Percentiles rank a stretch among this genome's conserved stretches.
phyloP scores from a whole-genome alignment of 2,113 vertebrate species.

The Paramormyrops kingsleyae region DNA sequence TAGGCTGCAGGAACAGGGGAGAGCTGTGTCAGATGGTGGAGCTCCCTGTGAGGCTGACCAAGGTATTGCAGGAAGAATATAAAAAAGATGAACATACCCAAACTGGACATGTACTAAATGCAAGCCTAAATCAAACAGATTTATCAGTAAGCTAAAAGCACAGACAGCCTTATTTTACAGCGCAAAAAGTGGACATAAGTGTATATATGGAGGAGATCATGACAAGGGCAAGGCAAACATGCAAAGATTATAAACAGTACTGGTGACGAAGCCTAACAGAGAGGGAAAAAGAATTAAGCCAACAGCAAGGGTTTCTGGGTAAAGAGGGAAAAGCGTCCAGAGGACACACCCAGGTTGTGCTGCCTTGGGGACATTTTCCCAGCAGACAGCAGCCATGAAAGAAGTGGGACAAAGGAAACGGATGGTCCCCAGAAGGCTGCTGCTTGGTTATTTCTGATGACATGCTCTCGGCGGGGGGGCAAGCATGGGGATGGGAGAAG shows the following conservation, averaged over 20 bases:
- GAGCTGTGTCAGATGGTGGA: background rate
- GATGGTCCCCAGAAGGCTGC: conserved; percentile 46
- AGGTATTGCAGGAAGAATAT: conserved; percentile 27
- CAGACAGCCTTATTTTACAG: background rate
- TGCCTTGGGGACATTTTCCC: conserved; percentile 8
- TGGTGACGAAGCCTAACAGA: background rate
- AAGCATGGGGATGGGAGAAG: background rate
- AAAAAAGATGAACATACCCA: background rate
- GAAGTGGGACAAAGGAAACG: conserved; percentile 62
- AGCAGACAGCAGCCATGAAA: conserved; percentile 55
- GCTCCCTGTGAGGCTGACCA: background rate
- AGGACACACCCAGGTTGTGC: background rate
- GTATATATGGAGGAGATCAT: background rate
- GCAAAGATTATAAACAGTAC: background rate
- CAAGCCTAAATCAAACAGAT: background rate
- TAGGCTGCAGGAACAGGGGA: conserved; percentile 62
- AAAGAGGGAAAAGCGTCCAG: background rate
- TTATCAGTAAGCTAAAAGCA: background rate
- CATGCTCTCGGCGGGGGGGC: conserved; percentile 34
- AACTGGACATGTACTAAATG: background rate
- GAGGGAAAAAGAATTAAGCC: background rate
- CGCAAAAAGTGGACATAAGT: background rate
- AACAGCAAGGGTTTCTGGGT: conserved; percentile 14
- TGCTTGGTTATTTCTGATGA: conserved; percentile 62
- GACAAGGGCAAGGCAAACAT: background rate